These are phyloP conservation scores for Dolomedes plantarius DNA, from an alignment of 2,888 invertebrate genomes.

Conservation along the genomic window DNA sequence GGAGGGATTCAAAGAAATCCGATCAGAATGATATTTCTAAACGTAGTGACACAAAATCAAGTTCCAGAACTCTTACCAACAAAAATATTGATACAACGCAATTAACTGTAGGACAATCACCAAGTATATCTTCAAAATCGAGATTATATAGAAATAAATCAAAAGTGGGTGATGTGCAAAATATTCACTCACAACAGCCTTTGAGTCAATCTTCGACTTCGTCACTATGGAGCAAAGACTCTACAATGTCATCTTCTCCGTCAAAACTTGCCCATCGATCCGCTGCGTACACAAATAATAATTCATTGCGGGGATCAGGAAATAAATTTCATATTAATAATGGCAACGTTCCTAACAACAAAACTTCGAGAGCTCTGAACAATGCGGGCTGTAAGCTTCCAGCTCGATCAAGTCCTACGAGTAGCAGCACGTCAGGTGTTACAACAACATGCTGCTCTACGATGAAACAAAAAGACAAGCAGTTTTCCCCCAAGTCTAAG, in stretches of 20 bases:
- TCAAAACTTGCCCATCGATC: conserved; percentile 38
- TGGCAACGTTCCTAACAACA: conserved; percentile 23
- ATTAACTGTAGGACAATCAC: conserved; percentile 61
- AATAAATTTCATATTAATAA: conserved; percentile 29
- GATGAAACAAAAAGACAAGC: conserved; percentile 39
- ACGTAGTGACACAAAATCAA: conserved; percentile 44
- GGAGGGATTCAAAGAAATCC: conserved; percentile 44
- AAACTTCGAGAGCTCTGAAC: conserved; percentile 31
- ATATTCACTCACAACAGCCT: conserved; percentile 32
- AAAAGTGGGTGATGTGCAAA: conserved; percentile 39
- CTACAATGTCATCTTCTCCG: conserved; percentile 35
- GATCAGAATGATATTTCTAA: conserved; percentile 38
- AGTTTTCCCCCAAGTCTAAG: conserved; percentile 27
- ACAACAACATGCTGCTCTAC: conserved; percentile 60
- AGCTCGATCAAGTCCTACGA: conserved; percentile 62
- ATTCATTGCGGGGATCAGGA: background rate
- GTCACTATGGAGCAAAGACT: conserved; percentile 65
- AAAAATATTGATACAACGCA: conserved; percentile 53
- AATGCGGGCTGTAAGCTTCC: conserved; percentile 37
- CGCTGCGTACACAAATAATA: background rate
- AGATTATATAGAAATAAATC: conserved; percentile 49
- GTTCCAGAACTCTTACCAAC: conserved; percentile 21
- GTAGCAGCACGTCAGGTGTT: conserved; percentile 59
- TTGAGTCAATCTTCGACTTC: conserved; percentile 47
- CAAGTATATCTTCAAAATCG: conserved; percentile 52